Evolutionary conservation across 2,797 vertebrate species (phyloP).

Genomic region (Dicrostonyx torquatus): DNA sequence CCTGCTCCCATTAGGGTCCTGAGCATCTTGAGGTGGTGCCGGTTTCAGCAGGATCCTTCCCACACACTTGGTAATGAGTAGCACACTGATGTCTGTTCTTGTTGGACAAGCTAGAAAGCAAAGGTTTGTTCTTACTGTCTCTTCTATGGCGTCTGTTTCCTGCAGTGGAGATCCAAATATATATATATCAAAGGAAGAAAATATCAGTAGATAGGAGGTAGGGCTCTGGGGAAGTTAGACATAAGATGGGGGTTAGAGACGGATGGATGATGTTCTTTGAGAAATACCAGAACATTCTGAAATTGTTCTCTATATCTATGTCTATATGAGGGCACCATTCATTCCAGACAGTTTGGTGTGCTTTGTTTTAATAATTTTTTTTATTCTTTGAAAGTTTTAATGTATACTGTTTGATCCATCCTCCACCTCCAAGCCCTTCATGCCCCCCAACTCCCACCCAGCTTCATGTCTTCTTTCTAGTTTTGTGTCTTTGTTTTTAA

Average conservation of each 20-base stretch:
- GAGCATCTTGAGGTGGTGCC: slow-evolving; percentile 67
- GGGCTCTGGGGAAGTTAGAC: background rate
- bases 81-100: slow-evolving; percentile 53
- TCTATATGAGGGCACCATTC: background rate
- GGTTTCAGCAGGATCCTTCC: slow-evolving; percentile 32
- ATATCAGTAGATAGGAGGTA: background rate
- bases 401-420: background rate
- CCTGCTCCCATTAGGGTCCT: slow-evolving; percentile 77
- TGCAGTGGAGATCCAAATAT: background rate
- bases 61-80: slow-evolving; percentile 56
- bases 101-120: slow-evolving; percentile 51
- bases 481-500: background rate
- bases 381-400: background rate
- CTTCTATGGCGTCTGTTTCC: slow-evolving; percentile 37
- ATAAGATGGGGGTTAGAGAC: background rate
- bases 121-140: slow-evolving; percentile 11
- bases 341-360: background rate
- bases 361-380: background rate
- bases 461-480: background rate
- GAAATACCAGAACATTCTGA: background rate
- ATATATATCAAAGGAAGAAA: background rate
- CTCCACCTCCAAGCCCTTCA: background rate
- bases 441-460: background rate
- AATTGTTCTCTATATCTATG: background rate
- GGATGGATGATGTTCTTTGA: background rate